A percentile compares a stretch with the other conserved stretches of the same genome.
Conservation (phyloP, 2,113 vertebrate species). For the Cyanoramphus novaezelandiae region DNA sequence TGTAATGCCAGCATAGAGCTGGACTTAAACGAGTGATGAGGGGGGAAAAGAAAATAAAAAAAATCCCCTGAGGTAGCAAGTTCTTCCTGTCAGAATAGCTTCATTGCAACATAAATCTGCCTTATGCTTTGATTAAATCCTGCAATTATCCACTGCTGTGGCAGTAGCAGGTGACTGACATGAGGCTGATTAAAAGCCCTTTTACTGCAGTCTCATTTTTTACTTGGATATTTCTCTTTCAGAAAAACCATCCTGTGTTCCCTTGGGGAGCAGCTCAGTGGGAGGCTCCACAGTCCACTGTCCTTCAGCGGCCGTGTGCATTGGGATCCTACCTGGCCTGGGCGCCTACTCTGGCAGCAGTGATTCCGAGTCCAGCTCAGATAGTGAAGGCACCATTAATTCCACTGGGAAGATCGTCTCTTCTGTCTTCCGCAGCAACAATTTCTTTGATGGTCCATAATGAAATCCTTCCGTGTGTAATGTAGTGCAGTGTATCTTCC, state of each 20-base stretch:
- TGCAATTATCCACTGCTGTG: neutral
- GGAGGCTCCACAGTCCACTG: conserved; percentile 81
- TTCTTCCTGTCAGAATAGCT: neutral
- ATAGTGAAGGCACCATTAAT: conserved; percentile 91
- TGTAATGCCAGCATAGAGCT: conserved; percentile 55
- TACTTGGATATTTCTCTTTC: neutral
- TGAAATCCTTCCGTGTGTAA: neutral
- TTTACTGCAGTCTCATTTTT: accelerated
- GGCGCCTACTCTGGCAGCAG: conserved; percentile 95
- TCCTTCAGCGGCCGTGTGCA: conserved; percentile 90
- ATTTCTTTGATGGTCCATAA: conserved; percentile 75
- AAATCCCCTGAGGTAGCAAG: neutral
- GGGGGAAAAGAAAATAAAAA: neutral
- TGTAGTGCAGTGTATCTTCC: conserved; percentile 1
- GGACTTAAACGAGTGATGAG: neutral
- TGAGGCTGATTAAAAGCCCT: neutral
- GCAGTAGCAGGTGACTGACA: neutral
- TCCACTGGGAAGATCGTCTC: conserved; percentile 85
- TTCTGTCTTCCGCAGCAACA: conserved; percentile 79
- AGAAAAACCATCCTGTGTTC: conserved; percentile 67
- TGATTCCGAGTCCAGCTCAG: conserved; percentile 95
- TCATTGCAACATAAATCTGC: neutral
- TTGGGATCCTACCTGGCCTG: conserved; percentile 93
- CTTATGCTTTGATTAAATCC: neutral
- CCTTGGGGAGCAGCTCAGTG: conserved; percentile 64